Percentiles rank a stretch among this genome's conserved stretches.
Evolutionary conservation across 2,888 invertebrate genomes (phyloP).

Genomic region (Sinhomidia bicolor): DNA sequence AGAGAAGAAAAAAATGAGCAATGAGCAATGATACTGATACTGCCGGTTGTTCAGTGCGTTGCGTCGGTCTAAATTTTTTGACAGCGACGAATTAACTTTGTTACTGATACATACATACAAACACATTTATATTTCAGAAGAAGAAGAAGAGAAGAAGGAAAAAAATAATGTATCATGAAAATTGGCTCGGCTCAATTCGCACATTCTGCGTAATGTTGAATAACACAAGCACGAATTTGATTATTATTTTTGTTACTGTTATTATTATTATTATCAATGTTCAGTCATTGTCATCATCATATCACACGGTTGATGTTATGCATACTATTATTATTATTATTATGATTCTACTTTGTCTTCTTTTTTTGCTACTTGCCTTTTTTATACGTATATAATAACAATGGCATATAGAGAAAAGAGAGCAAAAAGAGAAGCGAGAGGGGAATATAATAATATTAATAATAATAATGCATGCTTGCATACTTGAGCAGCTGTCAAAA

Average conservation of each 20-base stretch:
- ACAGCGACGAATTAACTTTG: conserved; percentile 51
- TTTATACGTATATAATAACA: no score
- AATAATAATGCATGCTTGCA: conserved; percentile 34
- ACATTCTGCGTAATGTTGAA: conserved; percentile 21
- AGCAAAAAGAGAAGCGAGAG: background rate
- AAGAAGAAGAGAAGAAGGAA: no score
- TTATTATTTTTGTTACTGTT: no score
- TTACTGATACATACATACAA: background rate
- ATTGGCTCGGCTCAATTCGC: conserved; percentile 1
- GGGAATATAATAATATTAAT: no score
- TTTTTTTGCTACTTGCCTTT: no score
- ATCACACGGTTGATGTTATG: conserved; percentile 13
- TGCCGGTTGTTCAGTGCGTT: conserved; percentile 31
- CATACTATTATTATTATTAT: no score
- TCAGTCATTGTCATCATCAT: conserved; percentile 37
- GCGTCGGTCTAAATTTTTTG: conserved; percentile 62
- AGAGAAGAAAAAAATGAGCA: conserved; percentile 55
- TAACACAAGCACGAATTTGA: conserved; percentile 32
- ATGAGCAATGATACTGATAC: conserved; percentile 36
- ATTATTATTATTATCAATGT: conserved; percentile 47
- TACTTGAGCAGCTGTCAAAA: conserved; percentile 51
- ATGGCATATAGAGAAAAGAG: background rate
- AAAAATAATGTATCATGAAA: conserved; percentile 9
- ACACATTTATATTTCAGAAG: background rate
- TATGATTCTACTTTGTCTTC: background rate